Conservation (phyloP, 2,797 vertebrate genomes). For the Dryobates pubescens region DNA sequence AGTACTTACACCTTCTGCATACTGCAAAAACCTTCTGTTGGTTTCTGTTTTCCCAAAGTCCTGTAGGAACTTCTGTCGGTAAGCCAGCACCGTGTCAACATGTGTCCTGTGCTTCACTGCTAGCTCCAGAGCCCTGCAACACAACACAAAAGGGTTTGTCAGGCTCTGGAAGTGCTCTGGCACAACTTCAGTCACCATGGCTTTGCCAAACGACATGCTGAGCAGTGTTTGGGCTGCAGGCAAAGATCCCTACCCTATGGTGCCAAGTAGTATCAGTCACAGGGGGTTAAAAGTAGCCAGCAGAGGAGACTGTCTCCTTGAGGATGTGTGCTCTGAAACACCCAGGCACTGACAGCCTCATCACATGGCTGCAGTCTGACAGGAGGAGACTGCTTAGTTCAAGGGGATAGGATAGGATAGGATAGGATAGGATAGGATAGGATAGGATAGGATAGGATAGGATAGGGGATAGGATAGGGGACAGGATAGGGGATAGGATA, state of each 20-base stretch:
- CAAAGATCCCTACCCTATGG: neutral
- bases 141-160: constrained; percentile 30
- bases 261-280: neutral
- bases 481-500: too few species aligned
- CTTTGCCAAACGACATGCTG: neutral
- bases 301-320: neutral
- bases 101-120: constrained; percentile 98
- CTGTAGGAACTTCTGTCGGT: constrained; percentile 89
- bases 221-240: neutral
- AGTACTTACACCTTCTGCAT: constrained; percentile 89
- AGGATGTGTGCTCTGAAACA: neutral
- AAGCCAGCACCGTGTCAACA: constrained; percentile 96
- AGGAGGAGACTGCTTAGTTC: neutral
- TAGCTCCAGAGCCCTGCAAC: constrained; percentile 91
- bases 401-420: neutral
- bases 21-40: constrained; percentile 93
- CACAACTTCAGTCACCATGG: neutral
- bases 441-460: too few species aligned
- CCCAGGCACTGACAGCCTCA: neutral
- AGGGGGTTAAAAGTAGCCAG: neutral
- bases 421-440: too few species aligned
- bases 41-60: constrained; percentile 92
- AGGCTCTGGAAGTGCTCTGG: constrained; percentile 22
- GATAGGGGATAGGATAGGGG: too few species aligned
- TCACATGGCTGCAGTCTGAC: neutral